Conservation (phyloP, 2,888 invertebrate species). For the Gortyna flavago region DNA sequence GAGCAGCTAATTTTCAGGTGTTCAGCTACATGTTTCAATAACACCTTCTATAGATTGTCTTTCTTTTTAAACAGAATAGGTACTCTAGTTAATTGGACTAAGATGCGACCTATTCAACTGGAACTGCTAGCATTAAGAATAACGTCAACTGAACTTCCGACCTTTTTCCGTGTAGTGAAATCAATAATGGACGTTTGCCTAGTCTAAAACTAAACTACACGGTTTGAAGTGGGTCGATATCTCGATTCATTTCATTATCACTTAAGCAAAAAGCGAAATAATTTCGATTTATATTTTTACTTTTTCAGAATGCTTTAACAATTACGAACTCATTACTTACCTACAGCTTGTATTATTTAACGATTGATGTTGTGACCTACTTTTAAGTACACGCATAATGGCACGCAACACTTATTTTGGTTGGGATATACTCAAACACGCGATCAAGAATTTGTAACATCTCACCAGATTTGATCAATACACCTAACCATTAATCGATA, state of each 20-base stretch:
- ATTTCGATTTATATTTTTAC: background rate
- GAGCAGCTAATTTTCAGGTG: background rate
- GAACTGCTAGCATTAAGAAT: background rate
- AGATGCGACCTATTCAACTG: background rate
- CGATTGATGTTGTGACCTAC: constrained; percentile 21
- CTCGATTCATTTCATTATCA: background rate
- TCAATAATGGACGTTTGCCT: constrained; percentile 1
- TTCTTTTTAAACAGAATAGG: constrained; percentile 1
- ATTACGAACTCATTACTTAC: background rate
- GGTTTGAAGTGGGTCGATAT: constrained; percentile 1
- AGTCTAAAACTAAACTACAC: constrained; percentile 5
- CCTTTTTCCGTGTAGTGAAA: constrained; percentile 8
- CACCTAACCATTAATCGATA: background rate
- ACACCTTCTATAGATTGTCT: background rate
- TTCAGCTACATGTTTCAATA: background rate
- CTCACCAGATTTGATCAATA: background rate
- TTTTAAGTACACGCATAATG: background rate
- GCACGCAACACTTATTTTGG: constrained; percentile 3
- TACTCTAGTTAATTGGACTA: background rate
- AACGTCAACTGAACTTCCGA: background rate
- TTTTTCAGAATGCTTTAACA: background rate
- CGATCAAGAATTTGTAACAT: constrained; percentile 17
- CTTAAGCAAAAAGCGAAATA: background rate
- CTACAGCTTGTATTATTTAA: background rate
- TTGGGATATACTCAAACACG: constrained; percentile 2